Evolutionary conservation across 2,888 invertebrate species (phyloP), one percentile per base, ranked within the genome.

Genomic region (Coenonympha glycerion): DNA sequence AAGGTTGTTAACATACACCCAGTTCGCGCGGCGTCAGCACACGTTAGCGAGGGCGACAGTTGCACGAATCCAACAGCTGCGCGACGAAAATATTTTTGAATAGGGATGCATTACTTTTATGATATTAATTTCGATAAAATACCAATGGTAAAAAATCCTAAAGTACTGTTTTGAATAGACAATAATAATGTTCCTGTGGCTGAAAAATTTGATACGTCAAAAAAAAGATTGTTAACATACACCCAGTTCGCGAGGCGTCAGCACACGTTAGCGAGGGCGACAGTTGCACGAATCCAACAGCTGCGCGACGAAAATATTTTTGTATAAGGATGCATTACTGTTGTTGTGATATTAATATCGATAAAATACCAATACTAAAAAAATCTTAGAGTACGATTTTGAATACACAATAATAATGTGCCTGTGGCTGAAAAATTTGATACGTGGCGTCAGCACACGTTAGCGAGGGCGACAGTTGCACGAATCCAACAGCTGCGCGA

Each of bases 181-280:
- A n/a, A n/a, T n/a, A n/a, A n/a, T n/a, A n/a, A n/a, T n/a, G n/a
- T n/a, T n/a, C n/a, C n/a, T n/a, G n/a, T n/a, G n/a, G n/a, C n/a
- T n/a, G n/a, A n/a, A n/a, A n/a, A n/a, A n/a, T n/a, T n/a, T n/a
- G n/a, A n/a, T n/a, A n/a, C n/a, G n/a, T n/a, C n/a, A n/a, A n/a
- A n/a, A n/a, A n/a, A n/a, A 84, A 71, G 69, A 80, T 79, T 84
- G 86, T 86, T 83, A 85, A 85, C 84, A 83, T 70, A 64, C 64
- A 57, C 59, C 59, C 64, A 66, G 66, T 65, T 65, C 65, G 61
- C 63, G 58, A 63, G 63, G 69, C 60, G 62, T 64, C 44, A 30
- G 42, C 31, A 9, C 21, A 26, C 69, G 22, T 69, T 70, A 65
- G 65, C 61, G 66, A 60, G 62, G 61, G 62, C 62, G 60, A 50